Evolutionary conservation across 2,888 invertebrate genomes (phyloP).

Genomic region (Hermaeophaga mercurialis): DNA sequence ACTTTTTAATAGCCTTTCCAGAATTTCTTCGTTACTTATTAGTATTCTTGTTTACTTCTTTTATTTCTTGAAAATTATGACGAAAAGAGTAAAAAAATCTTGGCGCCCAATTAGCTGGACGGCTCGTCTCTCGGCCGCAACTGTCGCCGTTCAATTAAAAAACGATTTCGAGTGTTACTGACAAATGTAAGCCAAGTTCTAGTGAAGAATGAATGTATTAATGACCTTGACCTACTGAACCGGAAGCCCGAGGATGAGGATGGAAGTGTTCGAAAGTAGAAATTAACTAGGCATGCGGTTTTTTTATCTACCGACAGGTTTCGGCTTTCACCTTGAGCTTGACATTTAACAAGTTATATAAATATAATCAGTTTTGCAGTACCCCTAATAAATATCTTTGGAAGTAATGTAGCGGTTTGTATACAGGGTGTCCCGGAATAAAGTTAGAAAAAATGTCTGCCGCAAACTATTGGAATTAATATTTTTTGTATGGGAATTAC

Average conservation of each 20-base stretch:
- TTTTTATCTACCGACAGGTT: slow-evolving; percentile 14
- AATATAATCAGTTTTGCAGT: no score
- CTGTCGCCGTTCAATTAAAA: background rate
- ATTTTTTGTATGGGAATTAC: no score
- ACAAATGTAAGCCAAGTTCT: slow-evolving; percentile 27
- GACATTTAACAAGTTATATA: slow-evolving; percentile 24
- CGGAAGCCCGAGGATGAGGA: slow-evolving; percentile 31
- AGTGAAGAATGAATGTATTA: slow-evolving; percentile 26
- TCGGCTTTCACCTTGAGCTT: slow-evolving; percentile 27
- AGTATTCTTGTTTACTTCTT: no score
- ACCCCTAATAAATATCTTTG: no score
- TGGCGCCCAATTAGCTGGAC: slow-evolving; percentile 18
- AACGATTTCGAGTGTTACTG: slow-evolving; percentile 11
- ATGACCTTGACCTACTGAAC: slow-evolving; percentile 39
- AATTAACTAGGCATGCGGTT: slow-evolving; percentile 24
- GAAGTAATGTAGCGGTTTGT: no score
- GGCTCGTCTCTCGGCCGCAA: background rate
- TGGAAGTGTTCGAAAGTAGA: slow-evolving; percentile 32
- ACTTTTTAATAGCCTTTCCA: no score
- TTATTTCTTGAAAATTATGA: no score
- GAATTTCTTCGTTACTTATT: no score
- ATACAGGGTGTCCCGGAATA: no score
- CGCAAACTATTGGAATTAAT: no score
- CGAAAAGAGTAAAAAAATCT: slow-evolving; percentile 1
- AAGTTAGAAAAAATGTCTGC: no score